Evolutionary conservation across 2,113 vertebrate genomes (phyloP), one percentile per base, ranked within the genome.

Genomic region (Pelmatolapia mariae): DNA sequence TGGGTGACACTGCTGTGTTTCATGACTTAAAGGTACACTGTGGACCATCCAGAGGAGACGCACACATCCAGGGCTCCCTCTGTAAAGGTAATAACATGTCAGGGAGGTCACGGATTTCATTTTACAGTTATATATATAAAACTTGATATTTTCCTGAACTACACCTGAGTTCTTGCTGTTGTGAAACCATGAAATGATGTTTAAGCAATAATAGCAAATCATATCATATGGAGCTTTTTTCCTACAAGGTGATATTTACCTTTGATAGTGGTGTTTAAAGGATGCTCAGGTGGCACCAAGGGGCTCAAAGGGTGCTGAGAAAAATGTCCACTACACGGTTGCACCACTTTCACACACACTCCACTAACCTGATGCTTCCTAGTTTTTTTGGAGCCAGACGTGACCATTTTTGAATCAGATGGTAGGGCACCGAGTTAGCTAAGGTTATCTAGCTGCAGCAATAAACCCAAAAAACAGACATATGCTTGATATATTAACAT

Each of bases 21-120:
- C 5, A 8, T 85, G 31, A 24, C 53, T 80, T 24, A 26, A 86
- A 99, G 98, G 96, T 99, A 99, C 95, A 97, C 93, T 0, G 68
- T 93, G 45, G 96, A 93, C 61, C 96, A 96, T 29, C 94, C 95
- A 4, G 96, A 97, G 53, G 97, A 98, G 89, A 98, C 97, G 1
- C 96, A 97, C 7, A 92, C 96, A 53, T 93, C 96, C 71, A 97
- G 97, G 87, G 93, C 43, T 52, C 45, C 82, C 24, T 81, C 94
- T n/a, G 93, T 94, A 12, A 94, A 98, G 98, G 98, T 99, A 86
- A 91, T 92, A 24, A 76, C 56, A 56, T 8, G 53, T 26, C 79
- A 81, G 24, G 26, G 31, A 36, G 43, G 13, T 56, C 52, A 40
- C 79, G 11, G 52, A 16, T 54, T 36, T 53, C 4, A 9, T 38